Evolutionary conservation across 2,888 invertebrate genomes (phyloP), one percentile per base, ranked within the genome.

Genomic region (Theodoxus fluviatilis): DNA sequence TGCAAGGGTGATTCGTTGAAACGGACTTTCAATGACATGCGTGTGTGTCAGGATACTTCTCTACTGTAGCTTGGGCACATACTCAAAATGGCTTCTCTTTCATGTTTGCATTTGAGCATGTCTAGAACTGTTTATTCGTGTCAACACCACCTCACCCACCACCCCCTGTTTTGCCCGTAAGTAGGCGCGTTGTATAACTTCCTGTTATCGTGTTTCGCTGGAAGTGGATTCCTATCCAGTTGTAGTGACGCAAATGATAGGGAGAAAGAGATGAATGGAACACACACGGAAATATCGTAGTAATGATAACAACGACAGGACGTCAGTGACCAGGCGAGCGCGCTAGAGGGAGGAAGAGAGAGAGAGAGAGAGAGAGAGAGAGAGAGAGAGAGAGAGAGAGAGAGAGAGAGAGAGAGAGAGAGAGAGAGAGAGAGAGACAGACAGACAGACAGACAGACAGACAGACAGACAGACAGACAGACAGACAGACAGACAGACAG

Each of bases 401-500:
- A 28, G 52, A 52, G 52, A 67, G 67, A 52, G 28, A 52, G 67
- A 47, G 35, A 67, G 52, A 67, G 52, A 31, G 55, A 67, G 49
- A 47, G 43, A 67, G 52, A 47, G 52, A 67, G n/a, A 52, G 33
- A 67, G 52, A 52, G 52, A 67, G 52, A 52, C 52, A 67, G 31
- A 67, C 9, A 57, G 49, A 40, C 31, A 49, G 52, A 31, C 31
- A 33, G 52, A 52, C 35, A 67, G 31, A 67, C 35, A 31, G 9
- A 49, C 18, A 43, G 9, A 43, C 43, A 43, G 9, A 43, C 43
- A 43, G 9, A 43, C 43, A 43, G 0, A 59, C 18, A 33, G 35
- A 33, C 59, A 33, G 35, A 59, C 33, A 22, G n/a, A 59, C 59
- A 31, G 18, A 22, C 33, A 22, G 31, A 57, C 57, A 57, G 12